These are phyloP conservation scores for Catostomus latipinnis DNA, from an alignment of 2,797 vertebrate species.

Conservation along the genomic window DNA sequence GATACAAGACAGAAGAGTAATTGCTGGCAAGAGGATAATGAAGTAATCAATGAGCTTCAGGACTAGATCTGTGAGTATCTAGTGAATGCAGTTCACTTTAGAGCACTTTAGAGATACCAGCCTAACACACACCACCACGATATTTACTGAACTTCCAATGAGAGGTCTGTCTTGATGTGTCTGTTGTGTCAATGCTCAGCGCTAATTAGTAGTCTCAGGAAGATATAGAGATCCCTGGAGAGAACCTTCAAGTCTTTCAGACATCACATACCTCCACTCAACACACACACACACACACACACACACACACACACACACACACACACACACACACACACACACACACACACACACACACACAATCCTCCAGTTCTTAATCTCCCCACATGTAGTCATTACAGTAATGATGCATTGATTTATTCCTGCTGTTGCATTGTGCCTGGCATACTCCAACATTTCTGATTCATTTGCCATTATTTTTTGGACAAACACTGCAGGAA, in stretches of 20 bases:
- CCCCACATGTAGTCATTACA: no score
- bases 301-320: background rate
- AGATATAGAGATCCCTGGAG: slow-evolving; percentile 27
- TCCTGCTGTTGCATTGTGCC: background rate
- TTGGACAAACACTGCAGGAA: no score
- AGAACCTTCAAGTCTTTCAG: slow-evolving; percentile 14
- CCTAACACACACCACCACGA: background rate
- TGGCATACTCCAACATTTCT: background rate
- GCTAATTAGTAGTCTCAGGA: slow-evolving; percentile 22
- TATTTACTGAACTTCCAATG: slow-evolving; percentile 28
- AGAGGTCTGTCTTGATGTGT: slow-evolving; percentile 20
- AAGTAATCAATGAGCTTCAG: slow-evolving; percentile 15
- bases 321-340: background rate
- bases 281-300: slow-evolving; percentile 5
- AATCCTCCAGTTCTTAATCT: background rate
- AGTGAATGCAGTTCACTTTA: background rate
- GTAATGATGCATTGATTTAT: background rate
- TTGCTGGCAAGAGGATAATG: slow-evolving; percentile 14
- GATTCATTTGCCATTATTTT: background rate
- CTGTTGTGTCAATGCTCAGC: background rate
- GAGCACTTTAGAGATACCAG: slow-evolving; percentile 8
- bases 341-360: background rate
- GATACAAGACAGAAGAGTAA: background rate
- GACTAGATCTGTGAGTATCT: slow-evolving; percentile 15
- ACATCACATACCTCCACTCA: slow-evolving; percentile 15